Conservation (phyloP, 2,113 vertebrate genomes). For the Psittacula cyanocephala region DNA sequence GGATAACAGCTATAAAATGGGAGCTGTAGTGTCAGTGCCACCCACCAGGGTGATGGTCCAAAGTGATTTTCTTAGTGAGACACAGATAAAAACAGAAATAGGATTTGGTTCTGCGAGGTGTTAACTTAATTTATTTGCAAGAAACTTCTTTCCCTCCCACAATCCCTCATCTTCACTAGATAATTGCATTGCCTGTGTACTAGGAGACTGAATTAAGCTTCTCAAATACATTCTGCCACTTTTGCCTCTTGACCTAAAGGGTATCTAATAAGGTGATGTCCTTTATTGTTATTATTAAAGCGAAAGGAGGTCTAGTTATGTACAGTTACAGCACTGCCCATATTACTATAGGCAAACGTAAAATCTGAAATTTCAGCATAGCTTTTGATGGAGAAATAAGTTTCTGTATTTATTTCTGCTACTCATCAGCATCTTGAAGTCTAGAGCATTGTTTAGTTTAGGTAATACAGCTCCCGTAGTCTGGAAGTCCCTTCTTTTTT, state of each 20-base stretch:
- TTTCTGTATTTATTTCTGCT: not conserved
- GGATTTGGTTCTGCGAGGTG: not conserved
- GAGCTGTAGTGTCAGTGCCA: not conserved
- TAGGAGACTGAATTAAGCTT: not conserved
- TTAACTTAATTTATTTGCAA: not conserved
- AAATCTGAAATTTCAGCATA: not conserved
- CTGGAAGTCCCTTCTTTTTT: not conserved
- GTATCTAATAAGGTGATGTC: not conserved
- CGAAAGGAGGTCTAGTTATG: not conserved
- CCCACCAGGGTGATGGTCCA: not conserved
- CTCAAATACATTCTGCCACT: not conserved
- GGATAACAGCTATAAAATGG: not conserved
- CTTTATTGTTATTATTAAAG: not conserved
- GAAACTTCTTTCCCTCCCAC: not conserved
- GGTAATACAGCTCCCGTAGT: not conserved
- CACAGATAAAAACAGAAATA: not conserved
- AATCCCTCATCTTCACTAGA: not conserved
- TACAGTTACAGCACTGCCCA: not conserved
- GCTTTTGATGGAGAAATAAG: not conserved
- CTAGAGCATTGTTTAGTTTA: not conserved
- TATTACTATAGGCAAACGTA: not conserved
- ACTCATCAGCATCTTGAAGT: not conserved
- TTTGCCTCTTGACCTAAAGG: not conserved
- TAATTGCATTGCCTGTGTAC: not conserved
- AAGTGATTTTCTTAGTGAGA: constrained; percentile 1